Conservation (phyloP, 2,888 invertebrate genomes). For the Himalopsyche kuldschensis region DNA sequence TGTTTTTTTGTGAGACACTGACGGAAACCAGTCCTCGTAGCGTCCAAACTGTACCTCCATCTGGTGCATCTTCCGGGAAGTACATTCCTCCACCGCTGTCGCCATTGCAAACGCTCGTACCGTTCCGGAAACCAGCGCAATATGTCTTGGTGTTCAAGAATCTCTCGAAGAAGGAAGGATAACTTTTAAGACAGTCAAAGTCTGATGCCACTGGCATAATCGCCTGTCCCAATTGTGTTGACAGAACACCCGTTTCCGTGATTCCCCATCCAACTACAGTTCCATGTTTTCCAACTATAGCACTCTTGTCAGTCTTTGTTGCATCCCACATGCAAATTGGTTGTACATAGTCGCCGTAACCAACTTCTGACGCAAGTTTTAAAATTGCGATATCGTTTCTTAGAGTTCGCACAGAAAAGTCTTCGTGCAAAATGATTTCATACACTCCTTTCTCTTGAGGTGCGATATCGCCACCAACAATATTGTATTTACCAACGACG, state of each 20-base stretch:
- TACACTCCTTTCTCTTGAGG: background rate
- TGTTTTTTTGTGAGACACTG: conserved; percentile 42
- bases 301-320: conserved; percentile 41
- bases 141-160: conserved; percentile 25
- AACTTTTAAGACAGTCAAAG: conserved; percentile 12
- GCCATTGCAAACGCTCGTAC: conserved; percentile 55
- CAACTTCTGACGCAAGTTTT: conserved; percentile 36
- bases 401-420: conserved; percentile 24
- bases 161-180: conserved; percentile 26
- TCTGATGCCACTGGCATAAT: conserved; percentile 22
- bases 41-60: conserved; percentile 7
- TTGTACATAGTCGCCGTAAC: conserved; percentile 41
- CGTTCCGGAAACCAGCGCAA: conserved; percentile 36
- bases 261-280: conserved; percentile 51
- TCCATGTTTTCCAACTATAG: conserved; percentile 34
- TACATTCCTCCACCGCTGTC: conserved; percentile 57
- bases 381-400: conserved; percentile 43
- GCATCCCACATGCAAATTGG: conserved; percentile 46
- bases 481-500: conserved; percentile 2
- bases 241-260: conserved; percentile 43
- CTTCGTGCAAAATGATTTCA: conserved; percentile 27
- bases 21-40: conserved; percentile 43
- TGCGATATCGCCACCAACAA: background rate
- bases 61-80: conserved; percentile 46
- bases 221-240: conserved; percentile 41